Conservation (phyloP, 2,113 vertebrate genomes). For the Salvator merianae region DNA sequence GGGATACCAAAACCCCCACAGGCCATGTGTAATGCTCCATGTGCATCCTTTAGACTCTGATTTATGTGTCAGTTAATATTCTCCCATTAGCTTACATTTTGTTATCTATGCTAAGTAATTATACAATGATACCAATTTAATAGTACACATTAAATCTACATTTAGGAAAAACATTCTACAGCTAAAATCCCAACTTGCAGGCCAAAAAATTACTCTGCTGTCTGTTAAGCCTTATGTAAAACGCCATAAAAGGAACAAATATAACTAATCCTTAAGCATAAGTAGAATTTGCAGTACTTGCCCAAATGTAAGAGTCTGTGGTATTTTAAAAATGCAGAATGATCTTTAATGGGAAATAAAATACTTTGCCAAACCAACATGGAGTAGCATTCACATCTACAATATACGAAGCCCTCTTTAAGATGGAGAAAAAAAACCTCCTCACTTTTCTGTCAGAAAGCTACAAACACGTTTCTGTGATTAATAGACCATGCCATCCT, state of each 20-base stretch:
- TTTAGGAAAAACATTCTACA: slow-evolving; percentile 15
- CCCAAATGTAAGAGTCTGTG: slow-evolving; percentile 22
- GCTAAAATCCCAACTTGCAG: slow-evolving; percentile 6
- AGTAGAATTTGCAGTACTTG: slow-evolving; percentile 45
- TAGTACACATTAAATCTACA: neutral
- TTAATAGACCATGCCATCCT: neutral
- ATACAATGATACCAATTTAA: neutral
- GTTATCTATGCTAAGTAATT: neutral
- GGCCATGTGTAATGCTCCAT: neutral
- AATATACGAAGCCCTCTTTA: neutral
- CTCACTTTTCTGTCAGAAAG: neutral
- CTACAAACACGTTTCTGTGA: neutral
- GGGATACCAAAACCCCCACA: neutral
- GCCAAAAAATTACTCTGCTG: slow-evolving; percentile 19
- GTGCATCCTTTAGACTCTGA: neutral
- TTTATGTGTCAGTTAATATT: neutral
- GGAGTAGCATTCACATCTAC: neutral
- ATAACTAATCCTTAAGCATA: slow-evolving; percentile 52
- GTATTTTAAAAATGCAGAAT: neutral
- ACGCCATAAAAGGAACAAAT: slow-evolving; percentile 40
- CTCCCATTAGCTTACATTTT: neutral
- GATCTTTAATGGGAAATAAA: neutral
- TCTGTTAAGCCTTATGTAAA: slow-evolving; percentile 47
- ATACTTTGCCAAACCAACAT: neutral
- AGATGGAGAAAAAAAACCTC: neutral